A percentile compares a stretch with the other conserved stretches of the same genome.
phyloP scores from a whole-genome alignment of 2,888 invertebrate species.

The Torymus texanus region DNA sequence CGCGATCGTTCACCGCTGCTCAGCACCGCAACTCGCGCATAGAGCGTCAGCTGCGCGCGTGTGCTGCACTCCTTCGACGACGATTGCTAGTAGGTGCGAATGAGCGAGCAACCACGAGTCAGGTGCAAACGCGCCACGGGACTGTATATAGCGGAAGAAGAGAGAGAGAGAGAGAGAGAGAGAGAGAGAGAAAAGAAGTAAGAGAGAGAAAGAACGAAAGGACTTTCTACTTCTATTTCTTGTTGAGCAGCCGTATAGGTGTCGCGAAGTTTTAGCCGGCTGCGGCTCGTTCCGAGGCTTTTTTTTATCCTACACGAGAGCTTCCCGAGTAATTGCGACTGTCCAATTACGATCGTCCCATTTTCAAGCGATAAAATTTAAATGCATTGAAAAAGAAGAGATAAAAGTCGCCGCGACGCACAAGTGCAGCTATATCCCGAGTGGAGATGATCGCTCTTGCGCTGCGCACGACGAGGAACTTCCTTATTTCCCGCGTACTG shows the following conservation, averaged over 20 bases:
- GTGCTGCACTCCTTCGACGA: neutral
- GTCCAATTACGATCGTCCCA: conserved; percentile 32
- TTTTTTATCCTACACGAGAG: neutral
- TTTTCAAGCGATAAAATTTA: conserved; percentile 32
- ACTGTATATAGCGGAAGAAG: neutral
- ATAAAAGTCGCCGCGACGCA: neutral
- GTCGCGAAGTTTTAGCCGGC: conserved; percentile 22
- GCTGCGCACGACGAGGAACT: neutral
- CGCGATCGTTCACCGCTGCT: no score
- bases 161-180: neutral
- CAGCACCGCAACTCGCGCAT: no score
- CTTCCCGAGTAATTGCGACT: conserved; percentile 7
- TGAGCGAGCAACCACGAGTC: conserved; percentile 5
- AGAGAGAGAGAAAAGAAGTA: neutral
- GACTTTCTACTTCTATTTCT: no score
- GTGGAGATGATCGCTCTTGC: conserved; percentile 11
- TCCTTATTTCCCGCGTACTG: conserved; percentile 3
- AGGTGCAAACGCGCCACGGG: neutral
- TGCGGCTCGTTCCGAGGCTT: neutral
- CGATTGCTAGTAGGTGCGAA: conserved; percentile 23
- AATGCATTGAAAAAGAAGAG: conserved; percentile 31
- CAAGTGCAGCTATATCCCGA: neutral
- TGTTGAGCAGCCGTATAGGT: neutral
- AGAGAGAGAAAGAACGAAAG: neutral
- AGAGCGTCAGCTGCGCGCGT: neutral